Evolutionary conservation across 2,797 vertebrate genomes (phyloP).

Genomic region (Micrastur ruficollis): DNA sequence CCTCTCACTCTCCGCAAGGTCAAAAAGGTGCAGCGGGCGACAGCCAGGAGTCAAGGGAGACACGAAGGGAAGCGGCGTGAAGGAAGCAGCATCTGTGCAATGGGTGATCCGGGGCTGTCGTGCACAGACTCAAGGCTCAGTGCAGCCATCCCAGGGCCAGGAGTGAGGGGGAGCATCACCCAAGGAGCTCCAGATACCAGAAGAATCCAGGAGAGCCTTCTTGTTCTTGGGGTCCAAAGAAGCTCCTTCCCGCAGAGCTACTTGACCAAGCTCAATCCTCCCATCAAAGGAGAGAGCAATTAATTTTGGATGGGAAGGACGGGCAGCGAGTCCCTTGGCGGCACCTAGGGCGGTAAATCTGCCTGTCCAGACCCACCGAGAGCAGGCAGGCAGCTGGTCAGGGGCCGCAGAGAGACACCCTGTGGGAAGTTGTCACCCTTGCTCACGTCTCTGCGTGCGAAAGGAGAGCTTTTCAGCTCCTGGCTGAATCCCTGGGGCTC

Average conservation of each 20-base stretch:
- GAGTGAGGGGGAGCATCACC: not conserved
- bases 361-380: not conserved
- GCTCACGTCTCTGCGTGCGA: not conserved
- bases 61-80: not conserved
- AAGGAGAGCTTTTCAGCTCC: not conserved
- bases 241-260: not conserved
- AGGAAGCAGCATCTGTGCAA: not conserved
- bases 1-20: not conserved
- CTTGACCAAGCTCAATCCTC: not conserved
- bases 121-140: not conserved
- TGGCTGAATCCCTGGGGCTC: not conserved
- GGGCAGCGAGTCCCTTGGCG: not conserved
- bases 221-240: not conserved
- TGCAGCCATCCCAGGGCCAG: not conserved
- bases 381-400: not conserved
- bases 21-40: not conserved
- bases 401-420: not conserved
- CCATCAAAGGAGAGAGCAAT: not conserved
- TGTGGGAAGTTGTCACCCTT: not conserved
- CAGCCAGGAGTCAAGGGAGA: not conserved
- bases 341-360: not conserved
- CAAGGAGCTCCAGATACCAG: not conserved
- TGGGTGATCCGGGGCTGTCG: not conserved
- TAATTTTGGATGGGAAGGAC: not conserved
- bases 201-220: not conserved